Conservation (phyloP, 2,797 vertebrate species). For the Cichlasoma orientale region DNA sequence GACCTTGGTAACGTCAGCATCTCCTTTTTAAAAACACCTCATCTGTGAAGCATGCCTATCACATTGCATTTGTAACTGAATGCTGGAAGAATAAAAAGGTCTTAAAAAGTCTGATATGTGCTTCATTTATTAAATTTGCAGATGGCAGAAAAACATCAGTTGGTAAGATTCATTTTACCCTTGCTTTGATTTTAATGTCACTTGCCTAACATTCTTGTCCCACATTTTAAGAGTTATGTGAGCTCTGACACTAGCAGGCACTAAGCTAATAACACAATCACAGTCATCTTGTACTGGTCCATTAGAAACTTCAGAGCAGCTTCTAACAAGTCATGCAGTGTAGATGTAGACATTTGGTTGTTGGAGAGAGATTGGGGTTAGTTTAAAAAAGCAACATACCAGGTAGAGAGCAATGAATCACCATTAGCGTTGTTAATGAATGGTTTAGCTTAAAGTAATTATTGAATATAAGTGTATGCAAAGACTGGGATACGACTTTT, state of each 20-base stretch:
- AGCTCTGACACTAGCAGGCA: background rate
- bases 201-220: background rate
- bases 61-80: conserved; percentile 36
- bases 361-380: background rate
- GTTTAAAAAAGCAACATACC: background rate
- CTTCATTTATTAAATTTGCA: background rate
- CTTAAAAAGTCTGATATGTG: background rate
- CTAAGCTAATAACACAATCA: background rate
- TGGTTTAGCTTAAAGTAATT: background rate
- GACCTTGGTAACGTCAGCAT: background rate
- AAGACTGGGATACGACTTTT: background rate
- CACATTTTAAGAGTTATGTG: background rate
- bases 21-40: conserved; percentile 1
- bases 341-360: background rate
- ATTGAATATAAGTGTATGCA: background rate
- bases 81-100: background rate
- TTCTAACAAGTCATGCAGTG: background rate
- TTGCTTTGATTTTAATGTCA: background rate
- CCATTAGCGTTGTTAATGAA: background rate
- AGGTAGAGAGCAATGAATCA: background rate
- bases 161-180: background rate
- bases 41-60: conserved; percentile 51
- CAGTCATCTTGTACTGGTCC: background rate
- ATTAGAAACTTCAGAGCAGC: background rate
- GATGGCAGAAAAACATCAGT: no score